phyloP scores from a whole-genome alignment of 2,888 invertebrate genomes.

The Atethmia centrago region DNA sequence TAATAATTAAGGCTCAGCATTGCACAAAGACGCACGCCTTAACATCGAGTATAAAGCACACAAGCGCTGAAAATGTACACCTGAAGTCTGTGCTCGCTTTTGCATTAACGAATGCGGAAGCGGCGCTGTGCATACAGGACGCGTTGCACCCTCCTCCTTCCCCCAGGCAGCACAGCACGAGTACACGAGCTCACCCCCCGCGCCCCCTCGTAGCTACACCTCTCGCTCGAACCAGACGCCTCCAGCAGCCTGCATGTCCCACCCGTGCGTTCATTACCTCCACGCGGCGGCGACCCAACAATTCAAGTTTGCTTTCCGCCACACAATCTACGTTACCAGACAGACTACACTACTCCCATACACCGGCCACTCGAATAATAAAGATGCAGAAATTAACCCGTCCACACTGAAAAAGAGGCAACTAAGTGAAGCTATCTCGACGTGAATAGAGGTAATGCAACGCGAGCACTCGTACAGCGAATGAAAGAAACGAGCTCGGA shows the following conservation, averaged over 20 bases:
- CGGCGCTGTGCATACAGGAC: slow-evolving; percentile 90
- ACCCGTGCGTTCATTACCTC: slow-evolving; percentile 90
- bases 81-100: slow-evolving; percentile 90
- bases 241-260: slow-evolving; percentile 87
- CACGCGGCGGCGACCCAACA: slow-evolving; percentile 87
- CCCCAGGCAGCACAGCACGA: slow-evolving; percentile 62
- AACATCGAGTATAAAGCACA: slow-evolving; percentile 88
- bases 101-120: slow-evolving; percentile 91
- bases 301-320: slow-evolving; percentile 90
- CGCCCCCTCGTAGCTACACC: slow-evolving; percentile 70
- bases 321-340: slow-evolving; percentile 89
- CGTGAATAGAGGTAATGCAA: slow-evolving; percentile 88
- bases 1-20: slow-evolving; percentile 87
- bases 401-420: slow-evolving; percentile 88
- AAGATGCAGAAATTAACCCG: slow-evolving; percentile 90
- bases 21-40: slow-evolving; percentile 88
- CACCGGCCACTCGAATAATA: slow-evolving; percentile 89
- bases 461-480: slow-evolving; percentile 86
- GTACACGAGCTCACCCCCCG: slow-evolving; percentile 64
- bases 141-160: slow-evolving; percentile 81
- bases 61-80: slow-evolving; percentile 90
- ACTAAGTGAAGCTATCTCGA: slow-evolving; percentile 90
- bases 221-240: slow-evolving; percentile 87
- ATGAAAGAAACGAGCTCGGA: slow-evolving; percentile 88
- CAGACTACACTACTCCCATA: slow-evolving; percentile 85